Conservation (phyloP, 2,888 invertebrate genomes). For the Mythimna lalbum region DNA sequence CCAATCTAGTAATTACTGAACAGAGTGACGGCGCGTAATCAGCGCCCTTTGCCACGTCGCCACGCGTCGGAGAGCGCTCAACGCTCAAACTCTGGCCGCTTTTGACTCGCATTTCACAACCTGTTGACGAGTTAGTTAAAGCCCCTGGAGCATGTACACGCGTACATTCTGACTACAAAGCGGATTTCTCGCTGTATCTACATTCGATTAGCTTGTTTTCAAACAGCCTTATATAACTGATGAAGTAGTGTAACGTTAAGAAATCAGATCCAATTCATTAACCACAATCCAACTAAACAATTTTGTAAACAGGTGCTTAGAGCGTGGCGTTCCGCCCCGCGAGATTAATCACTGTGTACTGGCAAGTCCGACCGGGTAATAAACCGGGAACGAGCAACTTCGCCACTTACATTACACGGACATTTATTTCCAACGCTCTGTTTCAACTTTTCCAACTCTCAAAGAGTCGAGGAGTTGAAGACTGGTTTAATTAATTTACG, state of each 20-base stretch:
- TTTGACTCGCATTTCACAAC: conserved; percentile 87
- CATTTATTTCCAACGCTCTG: conserved; percentile 87
- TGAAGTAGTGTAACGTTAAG: conserved; percentile 24
- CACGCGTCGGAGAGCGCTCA: conserved; percentile 82
- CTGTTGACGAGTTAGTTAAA: conserved; percentile 88
- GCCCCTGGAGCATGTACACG: conserved; percentile 78
- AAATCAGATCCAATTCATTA: conserved; percentile 66
- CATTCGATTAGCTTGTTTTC: conserved; percentile 23
- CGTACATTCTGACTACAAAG: conserved; percentile 79
- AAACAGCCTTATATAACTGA: background rate
- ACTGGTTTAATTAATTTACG: conserved; percentile 85
- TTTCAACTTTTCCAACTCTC: conserved; percentile 84
- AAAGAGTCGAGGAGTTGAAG: conserved; percentile 75
- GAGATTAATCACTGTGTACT: conserved; percentile 83
- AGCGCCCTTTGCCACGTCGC: conserved; percentile 85
- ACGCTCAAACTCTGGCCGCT: conserved; percentile 79
- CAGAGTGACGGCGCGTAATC: conserved; percentile 85
- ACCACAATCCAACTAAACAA: conserved; percentile 69
- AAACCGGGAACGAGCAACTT: conserved; percentile 87
- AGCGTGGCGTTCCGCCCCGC: conserved; percentile 67
- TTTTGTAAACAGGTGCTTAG: conserved; percentile 72
- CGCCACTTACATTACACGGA: conserved; percentile 88
- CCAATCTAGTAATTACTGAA: conserved; percentile 88
- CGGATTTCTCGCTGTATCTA: conserved; percentile 61
- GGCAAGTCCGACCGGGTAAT: conserved; percentile 80